Evolutionary conservation across 2,113 vertebrate species (phyloP).

Genomic region (Sturnus vulgaris): DNA sequence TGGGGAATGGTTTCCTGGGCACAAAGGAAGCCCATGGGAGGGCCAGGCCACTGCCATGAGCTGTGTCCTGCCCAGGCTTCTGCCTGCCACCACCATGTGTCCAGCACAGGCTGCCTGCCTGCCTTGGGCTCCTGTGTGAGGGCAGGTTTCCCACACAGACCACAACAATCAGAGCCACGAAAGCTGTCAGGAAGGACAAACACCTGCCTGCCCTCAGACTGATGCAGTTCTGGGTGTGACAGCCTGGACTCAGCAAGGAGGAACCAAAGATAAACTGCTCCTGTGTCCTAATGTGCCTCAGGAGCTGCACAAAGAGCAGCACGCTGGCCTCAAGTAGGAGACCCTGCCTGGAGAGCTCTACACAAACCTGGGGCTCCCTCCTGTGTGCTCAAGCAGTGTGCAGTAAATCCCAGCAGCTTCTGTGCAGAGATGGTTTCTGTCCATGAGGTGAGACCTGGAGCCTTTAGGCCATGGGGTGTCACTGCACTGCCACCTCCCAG

Average conservation of each 20-base stretch:
- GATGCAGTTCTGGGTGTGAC: background rate
- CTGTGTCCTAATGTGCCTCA: background rate
- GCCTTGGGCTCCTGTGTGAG: background rate
- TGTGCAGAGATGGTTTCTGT: background rate
- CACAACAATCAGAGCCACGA: background rate
- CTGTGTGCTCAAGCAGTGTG: background rate
- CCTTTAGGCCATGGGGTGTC: accelerated
- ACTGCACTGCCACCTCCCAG: background rate
- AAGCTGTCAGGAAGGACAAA: background rate
- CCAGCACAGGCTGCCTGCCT: background rate
- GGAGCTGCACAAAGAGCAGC: background rate
- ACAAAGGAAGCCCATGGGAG: background rate
- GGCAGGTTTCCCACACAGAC: accelerated
- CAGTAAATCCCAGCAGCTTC: background rate
- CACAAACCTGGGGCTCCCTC: background rate
- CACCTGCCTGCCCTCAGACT: background rate
- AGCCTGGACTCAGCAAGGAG: background rate
- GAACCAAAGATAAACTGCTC: background rate
- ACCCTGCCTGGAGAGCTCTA: background rate
- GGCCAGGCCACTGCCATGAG: background rate
- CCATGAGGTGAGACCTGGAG: accelerated
- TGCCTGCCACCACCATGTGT: accelerated
- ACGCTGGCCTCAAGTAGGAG: background rate
- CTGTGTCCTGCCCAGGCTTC: background rate
- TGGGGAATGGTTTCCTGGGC: background rate